Base-by-base conservation (phyloP, 2,888 invertebrate genomes). In the Isotomurus palustris region DNA sequence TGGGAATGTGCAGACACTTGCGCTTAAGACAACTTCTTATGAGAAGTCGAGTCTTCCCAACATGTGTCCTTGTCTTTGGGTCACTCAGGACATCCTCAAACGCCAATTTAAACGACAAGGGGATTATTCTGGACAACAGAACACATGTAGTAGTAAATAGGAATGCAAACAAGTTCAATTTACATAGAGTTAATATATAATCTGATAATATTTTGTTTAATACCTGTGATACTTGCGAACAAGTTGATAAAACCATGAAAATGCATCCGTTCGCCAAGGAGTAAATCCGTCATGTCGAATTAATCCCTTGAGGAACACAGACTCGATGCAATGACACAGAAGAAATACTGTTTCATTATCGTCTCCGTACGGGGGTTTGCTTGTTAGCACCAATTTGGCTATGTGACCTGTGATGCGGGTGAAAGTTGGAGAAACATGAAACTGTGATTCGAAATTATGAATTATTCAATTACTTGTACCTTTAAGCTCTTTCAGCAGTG, bases 401-500 rank as follows among this genome's bases (percentile, higher is more conserved):
- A 72, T 65, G 38, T 71, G 66, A 29, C 70, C 72, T 72, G 32
- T 72, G 72, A 64, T 53, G n/a, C n/a, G n/a, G n/a, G n/a, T n/a
- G 45, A 3, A 57, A 43, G 36, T 43, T 51, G 41, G 19, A 40
- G 38, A 56, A 32, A 57, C 56, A 48, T 57, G 58, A 65, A 53
- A 17, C 32, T 40, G 48, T 6, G n/a, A 27, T 8, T 25, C 25
- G 22, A n/a, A n/a, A n/a, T n/a, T n/a, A n/a, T n/a, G 19, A 19
- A 35, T 17, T 25, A n/a, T 17, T n/a, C 45, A 43, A 43, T 48
- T 29, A 19, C 40, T 44, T 54, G 72, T 75, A 81, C 81, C 80
- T 80, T 83, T 82, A 56, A 82, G 73, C 73, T 81, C 79, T 73
- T 80, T 82, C 64, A 83, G 74, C 61, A 82, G 74, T 40, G 82